Percentiles rank a stretch among this genome's conserved stretches.
Conservation (phyloP, 2,113 vertebrate species). For the Ellobius talpinus region DNA sequence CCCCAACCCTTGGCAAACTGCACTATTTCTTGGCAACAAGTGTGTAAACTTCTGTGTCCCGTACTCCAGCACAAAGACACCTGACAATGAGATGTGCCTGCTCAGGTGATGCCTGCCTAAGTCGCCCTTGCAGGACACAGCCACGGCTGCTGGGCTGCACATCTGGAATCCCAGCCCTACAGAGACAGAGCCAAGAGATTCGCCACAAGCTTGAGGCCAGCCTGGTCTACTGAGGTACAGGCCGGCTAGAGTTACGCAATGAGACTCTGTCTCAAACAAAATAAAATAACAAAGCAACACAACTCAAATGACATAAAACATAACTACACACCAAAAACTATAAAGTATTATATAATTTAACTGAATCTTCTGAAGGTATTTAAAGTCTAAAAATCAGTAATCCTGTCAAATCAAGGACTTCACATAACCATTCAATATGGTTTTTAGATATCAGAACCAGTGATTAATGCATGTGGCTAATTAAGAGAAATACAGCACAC, state of each 20-base stretch:
- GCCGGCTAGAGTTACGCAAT: not conserved
- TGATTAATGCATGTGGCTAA: not conserved
- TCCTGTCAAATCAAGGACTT: conserved; percentile 24
- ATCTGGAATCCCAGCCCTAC: not conserved
- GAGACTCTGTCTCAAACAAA: not conserved
- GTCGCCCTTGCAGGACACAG: not conserved
- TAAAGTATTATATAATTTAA: not conserved
- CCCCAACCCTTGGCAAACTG: not conserved
- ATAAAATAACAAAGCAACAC: not conserved
- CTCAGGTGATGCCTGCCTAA: not conserved
- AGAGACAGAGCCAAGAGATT: too few relatives aligned
- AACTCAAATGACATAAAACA: not conserved
- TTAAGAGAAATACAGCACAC: not conserved
- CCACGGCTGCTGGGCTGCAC: too few relatives aligned
- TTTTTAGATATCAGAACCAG: conserved; percentile 16
- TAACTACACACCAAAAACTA: not conserved
- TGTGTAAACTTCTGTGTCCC: not conserved
- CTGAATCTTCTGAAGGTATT: not conserved
- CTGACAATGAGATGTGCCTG: not conserved
- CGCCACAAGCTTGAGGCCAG: not conserved
- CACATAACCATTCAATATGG: not conserved
- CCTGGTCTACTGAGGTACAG: not conserved
- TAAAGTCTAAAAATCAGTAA: not conserved
- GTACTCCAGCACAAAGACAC: not conserved
- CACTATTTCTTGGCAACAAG: not conserved